Evolutionary conservation across 2,113 vertebrate species (phyloP).

Genomic region (Pedionomus torquatus): DNA sequence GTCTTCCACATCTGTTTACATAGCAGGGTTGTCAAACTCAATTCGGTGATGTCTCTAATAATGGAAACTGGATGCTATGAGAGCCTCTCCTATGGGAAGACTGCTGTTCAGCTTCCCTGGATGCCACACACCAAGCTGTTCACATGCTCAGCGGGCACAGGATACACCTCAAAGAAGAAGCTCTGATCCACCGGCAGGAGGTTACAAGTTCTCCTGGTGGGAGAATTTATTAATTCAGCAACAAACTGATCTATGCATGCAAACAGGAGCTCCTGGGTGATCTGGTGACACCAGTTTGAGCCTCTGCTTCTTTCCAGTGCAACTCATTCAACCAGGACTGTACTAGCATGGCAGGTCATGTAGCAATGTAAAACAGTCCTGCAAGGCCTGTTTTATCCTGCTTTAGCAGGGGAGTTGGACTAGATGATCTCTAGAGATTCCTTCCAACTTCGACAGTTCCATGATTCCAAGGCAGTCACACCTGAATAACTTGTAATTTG

Average conservation of each 20-base stretch:
- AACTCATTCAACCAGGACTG: background rate
- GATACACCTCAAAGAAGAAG: background rate
- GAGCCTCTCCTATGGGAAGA: background rate
- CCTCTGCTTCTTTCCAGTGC: background rate
- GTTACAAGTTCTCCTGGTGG: background rate
- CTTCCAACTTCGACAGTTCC: too few species aligned
- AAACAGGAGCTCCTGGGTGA: background rate
- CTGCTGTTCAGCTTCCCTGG: background rate
- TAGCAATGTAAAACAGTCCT: background rate
- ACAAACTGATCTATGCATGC: background rate
- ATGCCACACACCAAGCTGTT: background rate
- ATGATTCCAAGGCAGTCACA: background rate
- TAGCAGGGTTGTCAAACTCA: background rate
- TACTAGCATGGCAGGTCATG: background rate
- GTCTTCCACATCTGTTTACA: background rate
- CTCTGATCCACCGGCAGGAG: background rate
- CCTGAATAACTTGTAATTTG: background rate
- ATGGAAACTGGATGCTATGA: background rate
- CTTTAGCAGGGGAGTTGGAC: too few species aligned
- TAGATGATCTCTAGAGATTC: too few species aligned
- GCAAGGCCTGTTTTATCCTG: too few species aligned
- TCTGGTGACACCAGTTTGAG: background rate
- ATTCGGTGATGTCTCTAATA: background rate
- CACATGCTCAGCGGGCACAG: accelerated
- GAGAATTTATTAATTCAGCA: background rate